phyloP scores from a whole-genome alignment of 2,113 vertebrate genomes.

The Egretta garzetta region DNA sequence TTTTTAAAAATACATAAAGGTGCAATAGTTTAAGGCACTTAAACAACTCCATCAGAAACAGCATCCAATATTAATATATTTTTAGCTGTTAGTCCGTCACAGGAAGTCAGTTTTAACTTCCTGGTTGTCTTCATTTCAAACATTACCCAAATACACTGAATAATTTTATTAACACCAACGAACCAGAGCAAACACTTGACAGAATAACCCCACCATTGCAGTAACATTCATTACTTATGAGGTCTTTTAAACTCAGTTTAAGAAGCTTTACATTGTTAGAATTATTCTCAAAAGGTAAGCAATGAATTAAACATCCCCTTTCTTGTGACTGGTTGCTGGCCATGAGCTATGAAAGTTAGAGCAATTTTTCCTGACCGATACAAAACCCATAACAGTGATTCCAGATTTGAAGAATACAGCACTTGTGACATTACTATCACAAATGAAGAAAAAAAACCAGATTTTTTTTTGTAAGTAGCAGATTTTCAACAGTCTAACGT shows the following conservation, averaged over 20 bases:
- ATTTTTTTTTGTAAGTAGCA: neutral
- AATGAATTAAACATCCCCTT: neutral
- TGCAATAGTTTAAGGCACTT: neutral
- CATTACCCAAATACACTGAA: neutral
- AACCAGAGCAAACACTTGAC: neutral
- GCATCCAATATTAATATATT: neutral
- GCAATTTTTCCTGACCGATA: neutral
- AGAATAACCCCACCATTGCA: neutral
- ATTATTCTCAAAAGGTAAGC: neutral
- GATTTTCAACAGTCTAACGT: neutral
- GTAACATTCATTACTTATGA: neutral
- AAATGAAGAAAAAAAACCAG: neutral
- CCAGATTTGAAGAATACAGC: neutral
- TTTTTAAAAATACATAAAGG: neutral
- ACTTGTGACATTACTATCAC: neutral
- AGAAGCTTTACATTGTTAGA: neutral
- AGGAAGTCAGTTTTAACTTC: neutral
- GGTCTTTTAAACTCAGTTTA: neutral
- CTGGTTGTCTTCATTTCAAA: neutral
- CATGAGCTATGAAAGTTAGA: neutral
- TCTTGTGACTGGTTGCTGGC: too few relatives aligned
- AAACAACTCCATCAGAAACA: neutral
- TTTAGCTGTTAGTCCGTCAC: neutral
- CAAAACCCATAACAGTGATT: neutral
- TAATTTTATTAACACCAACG: neutral